Evolutionary conservation across 92 coral and sea anemone species (phyloP), one percentile per base, ranked within the genome.

Genomic region (Phenganax marumi): DNA sequence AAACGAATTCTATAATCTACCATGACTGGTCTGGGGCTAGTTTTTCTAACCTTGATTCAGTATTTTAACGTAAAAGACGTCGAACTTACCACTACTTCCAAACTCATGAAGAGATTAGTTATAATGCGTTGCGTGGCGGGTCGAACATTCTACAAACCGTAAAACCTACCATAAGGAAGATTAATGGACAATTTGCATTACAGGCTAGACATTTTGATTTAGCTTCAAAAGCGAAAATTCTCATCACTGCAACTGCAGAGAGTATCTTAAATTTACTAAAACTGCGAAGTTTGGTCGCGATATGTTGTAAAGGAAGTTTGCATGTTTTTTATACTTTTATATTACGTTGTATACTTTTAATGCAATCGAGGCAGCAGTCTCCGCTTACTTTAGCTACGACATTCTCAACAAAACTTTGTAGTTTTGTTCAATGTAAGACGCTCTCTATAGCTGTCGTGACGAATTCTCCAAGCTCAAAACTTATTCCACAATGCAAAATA

Each of bases 41-140:
- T 33, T 33, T 33, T 33, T 2, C 5, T 33, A 33, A 33, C 43
- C 43, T 33, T 33, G 43, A 33, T 33, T 33, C 43, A 57, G 13
- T 8, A 4, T 68, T 68, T 68, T 33, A 39, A 25, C 1, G n/a
- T n/a, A 43, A 10, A 50, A 43, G 9, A 26, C 8, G 19, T 13
- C 50, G 39, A 33, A 77, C 99, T 89, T 65, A 96, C 99, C 18
- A 92, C 86, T 8, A 90, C 75, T 88, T 96, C 99, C 71, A 92
- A 58, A 50, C 84, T 80, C 63, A 89, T 85, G 62, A 96, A 92
- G 24, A 96, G 90, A 33, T 82, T 91, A 14, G 92, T 91, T 68
- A 96, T 88, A 61, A 73, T 92, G 23, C 82, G 84, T 63, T 89
- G 93, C 10, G 99, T 87, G 6, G 53, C 72, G 0, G 22, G 57